phyloP scores from a whole-genome alignment of 2,888 invertebrate species.

The Eucera pruinosa region DNA sequence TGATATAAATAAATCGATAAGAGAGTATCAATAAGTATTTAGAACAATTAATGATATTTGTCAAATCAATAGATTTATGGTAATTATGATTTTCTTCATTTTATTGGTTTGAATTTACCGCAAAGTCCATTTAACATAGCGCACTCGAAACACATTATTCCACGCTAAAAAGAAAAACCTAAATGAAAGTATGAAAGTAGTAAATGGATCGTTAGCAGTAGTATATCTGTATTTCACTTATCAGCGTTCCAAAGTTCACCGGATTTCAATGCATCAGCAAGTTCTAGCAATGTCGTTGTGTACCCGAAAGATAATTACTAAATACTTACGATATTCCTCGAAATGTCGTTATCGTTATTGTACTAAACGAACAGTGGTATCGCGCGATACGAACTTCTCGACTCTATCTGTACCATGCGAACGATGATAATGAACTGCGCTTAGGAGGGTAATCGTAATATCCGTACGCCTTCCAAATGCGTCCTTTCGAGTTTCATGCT shows the following conservation, averaged over 20 bases:
- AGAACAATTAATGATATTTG: no score
- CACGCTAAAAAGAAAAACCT: no score
- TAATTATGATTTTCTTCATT: no score
- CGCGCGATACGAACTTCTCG: slow-evolving; percentile 65
- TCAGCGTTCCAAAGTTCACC: slow-evolving; percentile 2
- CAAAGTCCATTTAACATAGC: no score
- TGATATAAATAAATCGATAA: no score
- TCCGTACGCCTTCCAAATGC: slow-evolving; percentile 72
- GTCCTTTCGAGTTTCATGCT: slow-evolving; percentile 73
- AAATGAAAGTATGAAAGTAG: no score
- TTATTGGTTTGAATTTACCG: no score
- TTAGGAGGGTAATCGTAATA: slow-evolving; percentile 75
- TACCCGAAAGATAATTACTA: slow-evolving; percentile 22
- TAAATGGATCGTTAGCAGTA: background rate
- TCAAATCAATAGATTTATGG: no score
- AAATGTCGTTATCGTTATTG: slow-evolving; percentile 55
- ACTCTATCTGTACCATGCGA: slow-evolving; percentile 61
- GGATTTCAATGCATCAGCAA: slow-evolving; percentile 21
- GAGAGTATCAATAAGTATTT: no score
- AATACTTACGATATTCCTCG: slow-evolving; percentile 39
- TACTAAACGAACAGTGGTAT: slow-evolving; percentile 59
- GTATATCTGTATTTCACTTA: background rate
- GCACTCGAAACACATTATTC: no score
- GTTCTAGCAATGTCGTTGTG: slow-evolving; percentile 11
- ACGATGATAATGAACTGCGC: slow-evolving; percentile 73